These are phyloP conservation scores for Norana najaformis DNA, from an alignment of 2,888 invertebrate species.

Conservation along the genomic window DNA sequence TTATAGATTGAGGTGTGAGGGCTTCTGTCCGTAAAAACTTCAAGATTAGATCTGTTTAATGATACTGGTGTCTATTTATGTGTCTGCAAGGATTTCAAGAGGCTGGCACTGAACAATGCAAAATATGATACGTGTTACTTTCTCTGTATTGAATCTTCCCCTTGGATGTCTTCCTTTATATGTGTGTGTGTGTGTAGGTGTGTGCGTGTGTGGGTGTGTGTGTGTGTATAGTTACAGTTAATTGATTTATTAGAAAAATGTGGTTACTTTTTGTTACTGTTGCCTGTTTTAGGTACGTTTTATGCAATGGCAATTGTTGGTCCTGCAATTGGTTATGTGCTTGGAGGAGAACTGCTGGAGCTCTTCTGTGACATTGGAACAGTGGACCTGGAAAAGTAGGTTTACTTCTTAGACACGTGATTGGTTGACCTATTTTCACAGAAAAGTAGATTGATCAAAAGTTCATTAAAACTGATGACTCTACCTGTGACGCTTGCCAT, in stretches of 20 bases:
- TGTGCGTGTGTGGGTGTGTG: too few species aligned
- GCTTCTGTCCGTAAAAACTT: neutral
- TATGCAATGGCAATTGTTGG: conserved; percentile 59
- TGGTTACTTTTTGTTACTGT: neutral
- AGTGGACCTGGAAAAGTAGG: conserved; percentile 38
- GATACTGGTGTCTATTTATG: neutral
- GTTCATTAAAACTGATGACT: too few species aligned
- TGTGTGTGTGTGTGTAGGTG: too few species aligned
- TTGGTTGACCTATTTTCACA: neutral
- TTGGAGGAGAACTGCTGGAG: conserved; percentile 79
- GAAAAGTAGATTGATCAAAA: neutral
- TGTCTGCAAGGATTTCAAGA: neutral
- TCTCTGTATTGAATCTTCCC: too few species aligned
- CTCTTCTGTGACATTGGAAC: conserved; percentile 67
- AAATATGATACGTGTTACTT: neutral
- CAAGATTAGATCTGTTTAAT: neutral
- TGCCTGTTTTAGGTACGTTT: conserved; percentile 67
- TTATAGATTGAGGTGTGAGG: conserved; percentile 5
- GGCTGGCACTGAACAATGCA: neutral
- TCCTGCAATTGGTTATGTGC: conserved; percentile 73
- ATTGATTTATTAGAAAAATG: neutral
- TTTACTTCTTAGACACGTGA: neutral
- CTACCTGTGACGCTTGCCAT: too few species aligned
- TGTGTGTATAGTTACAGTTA: too few species aligned
- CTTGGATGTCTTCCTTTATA: too few species aligned